Evolutionary conservation across 2,113 vertebrate genomes (phyloP), one percentile per base, ranked within the genome.

Genomic region (Coreoperca whiteheadi): DNA sequence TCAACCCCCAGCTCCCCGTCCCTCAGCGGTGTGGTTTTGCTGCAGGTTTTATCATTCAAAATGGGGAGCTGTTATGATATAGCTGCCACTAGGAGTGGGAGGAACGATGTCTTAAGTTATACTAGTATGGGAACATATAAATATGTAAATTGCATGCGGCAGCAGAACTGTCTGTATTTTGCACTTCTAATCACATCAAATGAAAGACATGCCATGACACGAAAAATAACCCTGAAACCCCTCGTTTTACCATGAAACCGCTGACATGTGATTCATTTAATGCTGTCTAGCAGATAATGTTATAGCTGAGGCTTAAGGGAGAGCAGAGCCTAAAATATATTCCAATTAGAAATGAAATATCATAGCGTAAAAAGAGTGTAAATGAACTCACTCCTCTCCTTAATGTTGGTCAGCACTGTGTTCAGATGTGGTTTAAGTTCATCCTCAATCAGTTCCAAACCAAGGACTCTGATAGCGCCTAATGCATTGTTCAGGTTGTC

Each of bases 391-490:
- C 94, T 90, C 41, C 59, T 88, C 56, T 95, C 90, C 68, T 87
- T 82, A 0, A 94, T 91, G 78, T 63, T 85, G 34, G 56, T 64
- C 63, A 95, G 82, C 59, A 96, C 82, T 0, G 93, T 95, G 83
- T 94, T 91, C 85, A 96, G 82, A 5, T 96, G 93, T 5, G 95
- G 94, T 64, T 83, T 90, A 0, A 95, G 92, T 70, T 96, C 95
- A 8, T 93, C 86, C 59, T 93, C 94, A 1, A 93, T 88, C 65
- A 93, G 90, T 20, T 95, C 95, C 74, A 94, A 59, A 37, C 95
- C 94, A 1, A 94, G 89, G 30, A 96, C 94, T 51, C 94, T 89
- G 89, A 96, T 94, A 5, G 94, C 77, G 0, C 91, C 93, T 43
- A 96, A 63, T 0, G 95, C 94, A n/a, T 90, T 83, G 83, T 90